Evolutionary conservation across 2,797 vertebrate species (phyloP).

Genomic region (Oryzias sinensis): DNA sequence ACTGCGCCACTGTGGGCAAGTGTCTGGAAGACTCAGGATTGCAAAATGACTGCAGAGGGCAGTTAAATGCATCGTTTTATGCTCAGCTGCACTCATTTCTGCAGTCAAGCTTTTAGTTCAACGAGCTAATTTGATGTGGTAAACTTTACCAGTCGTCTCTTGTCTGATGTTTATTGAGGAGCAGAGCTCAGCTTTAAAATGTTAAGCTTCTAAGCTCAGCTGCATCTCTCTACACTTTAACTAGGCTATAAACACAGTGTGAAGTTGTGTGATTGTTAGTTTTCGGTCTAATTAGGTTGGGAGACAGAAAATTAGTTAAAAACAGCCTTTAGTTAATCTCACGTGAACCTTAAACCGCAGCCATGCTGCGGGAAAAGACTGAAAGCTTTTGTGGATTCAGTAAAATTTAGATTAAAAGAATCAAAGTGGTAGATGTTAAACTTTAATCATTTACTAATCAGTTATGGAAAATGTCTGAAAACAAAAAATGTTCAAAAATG

Average conservation of each 20-base stretch:
- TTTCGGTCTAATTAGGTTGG: conserved; percentile 50
- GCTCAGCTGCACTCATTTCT: conserved; percentile 20
- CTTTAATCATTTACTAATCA: neutral
- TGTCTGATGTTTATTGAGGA: conserved; percentile 33
- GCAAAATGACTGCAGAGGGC: conserved; percentile 43
- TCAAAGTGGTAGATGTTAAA: neutral
- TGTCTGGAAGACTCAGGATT: conserved; percentile 38
- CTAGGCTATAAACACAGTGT: conserved; percentile 48
- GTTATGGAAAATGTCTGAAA: too few species aligned
- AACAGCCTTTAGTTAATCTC: conserved; percentile 5
- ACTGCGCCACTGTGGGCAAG: conserved; percentile 32
- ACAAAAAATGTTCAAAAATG: too few species aligned
- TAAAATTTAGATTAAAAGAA: neutral
- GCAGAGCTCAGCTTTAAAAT: conserved; percentile 11
- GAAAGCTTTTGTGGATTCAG: neutral
- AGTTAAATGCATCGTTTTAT: conserved; percentile 49
- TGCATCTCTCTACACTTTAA: conserved; percentile 31
- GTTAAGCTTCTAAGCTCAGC: neutral
- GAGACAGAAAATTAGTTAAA: conserved; percentile 48
- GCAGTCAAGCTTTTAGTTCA: conserved; percentile 28
- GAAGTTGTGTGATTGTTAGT: conserved; percentile 35
- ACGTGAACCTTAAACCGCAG: neutral
- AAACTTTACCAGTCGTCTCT: conserved; percentile 50
- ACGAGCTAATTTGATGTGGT: conserved; percentile 47
- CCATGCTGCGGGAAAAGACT: neutral